phyloP scores from a whole-genome alignment of 2,888 invertebrate species.

The Fragum whitleyi region DNA sequence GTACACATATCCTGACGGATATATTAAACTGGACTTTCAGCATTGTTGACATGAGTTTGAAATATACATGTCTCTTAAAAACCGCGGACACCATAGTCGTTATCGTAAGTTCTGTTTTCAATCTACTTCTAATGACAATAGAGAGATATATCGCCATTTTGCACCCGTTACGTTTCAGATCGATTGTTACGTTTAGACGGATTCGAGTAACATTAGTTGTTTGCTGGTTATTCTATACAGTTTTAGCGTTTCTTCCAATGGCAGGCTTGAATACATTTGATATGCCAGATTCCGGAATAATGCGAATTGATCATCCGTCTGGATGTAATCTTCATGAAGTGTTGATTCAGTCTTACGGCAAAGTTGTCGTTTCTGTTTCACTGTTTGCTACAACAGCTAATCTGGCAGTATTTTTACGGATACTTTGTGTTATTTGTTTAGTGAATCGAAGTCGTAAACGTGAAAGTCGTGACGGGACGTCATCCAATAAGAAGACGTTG shows the following conservation, averaged over 20 bases:
- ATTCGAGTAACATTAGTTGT: neutral
- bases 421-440: neutral
- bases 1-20: conserved; percentile 5
- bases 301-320: neutral
- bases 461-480: neutral
- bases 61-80: conserved; percentile 6
- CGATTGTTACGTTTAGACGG: conserved; percentile 11
- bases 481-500: conserved; percentile 18
- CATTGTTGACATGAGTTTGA: conserved; percentile 7
- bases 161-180: conserved; percentile 1
- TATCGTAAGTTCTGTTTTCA: conserved; percentile 6
- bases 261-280: conserved; percentile 14
- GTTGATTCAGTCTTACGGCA: neutral
- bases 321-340: conserved; percentile 14
- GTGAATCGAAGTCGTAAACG: neutral
- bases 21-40: conserved; percentile 4
- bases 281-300: neutral
- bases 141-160: conserved; percentile 21
- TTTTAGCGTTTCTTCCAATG: neutral
- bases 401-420: neutral
- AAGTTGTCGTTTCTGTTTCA: neutral
- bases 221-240: neutral
- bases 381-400: conserved; percentile 10
- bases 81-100: neutral
- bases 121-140: conserved; percentile 1